phyloP scores from a whole-genome alignment of 2,113 vertebrate genomes.

The Recurvirostra avosetta region DNA sequence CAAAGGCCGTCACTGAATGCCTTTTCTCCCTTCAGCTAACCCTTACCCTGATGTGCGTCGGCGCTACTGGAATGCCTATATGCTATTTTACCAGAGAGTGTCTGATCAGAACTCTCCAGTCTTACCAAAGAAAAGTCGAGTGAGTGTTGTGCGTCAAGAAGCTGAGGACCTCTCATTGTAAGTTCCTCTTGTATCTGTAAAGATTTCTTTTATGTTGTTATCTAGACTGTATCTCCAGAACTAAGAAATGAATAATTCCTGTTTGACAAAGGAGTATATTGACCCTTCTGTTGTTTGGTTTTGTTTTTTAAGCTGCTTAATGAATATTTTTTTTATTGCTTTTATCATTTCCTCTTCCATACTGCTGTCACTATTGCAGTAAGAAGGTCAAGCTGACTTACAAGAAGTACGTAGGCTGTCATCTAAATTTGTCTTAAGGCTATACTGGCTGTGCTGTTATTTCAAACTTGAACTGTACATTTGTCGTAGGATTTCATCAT shows the following conservation, averaged over 20 bases:
- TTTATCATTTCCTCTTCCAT: background rate
- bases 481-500: background rate
- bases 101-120: conserved; percentile 96
- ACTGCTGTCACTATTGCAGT: background rate
- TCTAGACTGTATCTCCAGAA: background rate
- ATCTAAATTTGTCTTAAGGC: background rate
- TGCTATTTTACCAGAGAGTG: conserved; percentile 97
- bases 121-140: conserved; percentile 94
- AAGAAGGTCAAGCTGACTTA: background rate
- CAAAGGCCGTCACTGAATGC: background rate
- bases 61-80: conserved; percentile 98
- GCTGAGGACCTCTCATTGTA: conserved; percentile 95
- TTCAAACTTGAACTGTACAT: background rate
- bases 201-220: background rate
- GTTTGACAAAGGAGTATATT: background rate
- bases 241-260: background rate
- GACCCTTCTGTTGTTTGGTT: background rate
- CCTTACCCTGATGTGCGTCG: conserved; percentile 94
- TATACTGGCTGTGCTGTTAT: too few relatives aligned
- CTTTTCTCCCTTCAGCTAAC: conserved; percentile 78
- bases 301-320: background rate
- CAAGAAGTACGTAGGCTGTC: background rate
- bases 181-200: conserved; percentile 53
- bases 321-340: background rate
- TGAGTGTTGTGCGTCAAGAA: conserved; percentile 95